These are phyloP conservation scores for Drosophila anceps DNA, from an alignment of 2,888 invertebrate genomes.

Conservation along the genomic window DNA sequence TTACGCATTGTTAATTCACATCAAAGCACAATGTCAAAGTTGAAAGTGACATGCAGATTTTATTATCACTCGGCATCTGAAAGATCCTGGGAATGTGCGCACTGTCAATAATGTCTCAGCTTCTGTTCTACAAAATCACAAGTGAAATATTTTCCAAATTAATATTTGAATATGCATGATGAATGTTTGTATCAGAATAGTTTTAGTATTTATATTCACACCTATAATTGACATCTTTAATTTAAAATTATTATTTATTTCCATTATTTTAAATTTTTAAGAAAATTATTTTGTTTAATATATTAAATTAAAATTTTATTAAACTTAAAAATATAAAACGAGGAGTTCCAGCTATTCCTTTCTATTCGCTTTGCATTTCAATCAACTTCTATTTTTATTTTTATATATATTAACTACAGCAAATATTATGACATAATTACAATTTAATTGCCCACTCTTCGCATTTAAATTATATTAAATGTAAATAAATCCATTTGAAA, in stretches of 20 bases:
- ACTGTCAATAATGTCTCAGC: conserved; percentile 9
- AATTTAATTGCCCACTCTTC: neutral
- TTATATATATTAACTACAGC: neutral
- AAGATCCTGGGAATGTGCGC: neutral
- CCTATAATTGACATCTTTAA: too few relatives aligned
- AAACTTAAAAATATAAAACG: neutral
- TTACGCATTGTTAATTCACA: conserved; percentile 59
- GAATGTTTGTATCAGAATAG: too few relatives aligned
- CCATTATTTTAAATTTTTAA: too few relatives aligned
- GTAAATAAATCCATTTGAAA: conserved; percentile 1
- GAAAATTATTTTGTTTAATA: too few relatives aligned
- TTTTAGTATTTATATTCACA: too few relatives aligned
- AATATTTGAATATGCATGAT: too few relatives aligned
- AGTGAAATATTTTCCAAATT: too few relatives aligned
- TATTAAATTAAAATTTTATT: neutral
- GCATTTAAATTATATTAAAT: neutral
- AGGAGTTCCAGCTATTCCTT: neutral
- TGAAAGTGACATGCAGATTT: conserved; percentile 12
- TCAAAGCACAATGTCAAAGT: conserved; percentile 39
- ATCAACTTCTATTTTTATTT: neutral
- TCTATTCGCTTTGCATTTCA: neutral
- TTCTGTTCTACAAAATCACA: too few relatives aligned
- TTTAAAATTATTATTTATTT: too few relatives aligned
- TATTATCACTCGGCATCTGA: neutral
- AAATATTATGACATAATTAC: conserved; percentile 10